Evolutionary conservation across 2,113 vertebrate genomes (phyloP), one percentile per base, ranked within the genome.

Genomic region (Etia nguti): DNA sequence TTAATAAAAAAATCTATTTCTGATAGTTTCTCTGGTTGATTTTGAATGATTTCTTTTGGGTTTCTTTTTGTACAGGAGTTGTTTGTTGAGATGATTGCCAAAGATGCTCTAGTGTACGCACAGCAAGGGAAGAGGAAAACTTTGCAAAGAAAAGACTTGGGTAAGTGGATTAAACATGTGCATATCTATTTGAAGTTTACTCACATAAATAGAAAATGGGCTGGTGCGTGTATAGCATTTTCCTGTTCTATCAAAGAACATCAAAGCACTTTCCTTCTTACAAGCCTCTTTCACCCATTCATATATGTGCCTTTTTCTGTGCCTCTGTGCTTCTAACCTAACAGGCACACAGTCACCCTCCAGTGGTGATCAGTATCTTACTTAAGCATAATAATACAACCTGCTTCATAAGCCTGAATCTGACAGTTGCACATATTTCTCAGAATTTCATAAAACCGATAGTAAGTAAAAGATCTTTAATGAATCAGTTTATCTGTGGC

Each of bases 51-150:
- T 46, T 20, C n/a, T 55, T 38, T 26, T 18, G 52, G 3, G 24
- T 13, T 82, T 43, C 87, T n/a, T 84, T 24, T 88, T 46, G 12
- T 38, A 20, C 94, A 99, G 99, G 98, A 99, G 90, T 88, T 99
- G 86, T 99, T 99, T 93, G 98, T 99, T 90, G 98, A 99, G 91
- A 98, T 98, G 86, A 99, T 99, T 48, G 97, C 99, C 79, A 99
- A 97, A 92, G 99, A 99, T 93, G 97, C 99, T 8, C 97, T 98
- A 2, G 94, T 97, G 24, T 99, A 98, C 2, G 98, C 98, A 15
- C 98, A 99, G 86, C 98, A 98, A 90, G 98, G 98, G 12, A 99
- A 99, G 86, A 96, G 98, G 90, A 99, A 99, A 96, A 99, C 99
- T 0, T 95, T 99, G 22, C 99, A 99, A 92, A 97, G 98, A 80